Conservation (phyloP, 2,113 vertebrate species). For the Lutjanus erythropterus region DNA sequence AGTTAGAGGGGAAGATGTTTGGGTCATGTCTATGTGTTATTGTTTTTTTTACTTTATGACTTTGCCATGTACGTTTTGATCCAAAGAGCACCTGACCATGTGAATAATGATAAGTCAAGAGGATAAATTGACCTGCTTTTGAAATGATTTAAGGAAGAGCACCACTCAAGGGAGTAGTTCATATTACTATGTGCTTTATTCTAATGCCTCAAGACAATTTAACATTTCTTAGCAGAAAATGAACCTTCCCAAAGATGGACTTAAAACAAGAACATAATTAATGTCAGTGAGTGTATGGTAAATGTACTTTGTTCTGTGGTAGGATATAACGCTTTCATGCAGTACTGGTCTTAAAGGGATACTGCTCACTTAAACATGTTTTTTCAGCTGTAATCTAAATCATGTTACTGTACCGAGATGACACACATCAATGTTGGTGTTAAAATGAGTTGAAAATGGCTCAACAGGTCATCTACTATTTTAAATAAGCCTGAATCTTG, state of each 20-base stretch:
- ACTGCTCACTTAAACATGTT: no score
- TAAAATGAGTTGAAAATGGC: no score
- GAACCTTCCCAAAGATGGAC: neutral
- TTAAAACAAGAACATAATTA: neutral
- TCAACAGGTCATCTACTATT: no score
- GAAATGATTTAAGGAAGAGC: neutral
- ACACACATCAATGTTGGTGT: no score
- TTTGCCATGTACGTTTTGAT: constrained; percentile 41
- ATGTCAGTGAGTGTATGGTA: constrained; percentile 1
- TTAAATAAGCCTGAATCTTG: no score
- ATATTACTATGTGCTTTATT: constrained; percentile 21
- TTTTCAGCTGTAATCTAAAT: no score
- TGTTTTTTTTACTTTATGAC: constrained; percentile 31
- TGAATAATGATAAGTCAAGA: constrained; percentile 17
- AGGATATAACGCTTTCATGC: neutral
- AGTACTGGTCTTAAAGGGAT: neutral
- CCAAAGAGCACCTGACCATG: constrained; percentile 39
- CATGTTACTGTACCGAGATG: no score
- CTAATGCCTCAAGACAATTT: neutral
- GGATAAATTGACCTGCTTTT: constrained; percentile 8
- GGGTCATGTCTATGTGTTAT: constrained; percentile 13
- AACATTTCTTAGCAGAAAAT: constrained; percentile 2
- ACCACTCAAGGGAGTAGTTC: constrained; percentile 2
- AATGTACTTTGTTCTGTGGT: neutral
- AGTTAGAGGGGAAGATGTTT: constrained; percentile 46